These are phyloP conservation scores for Lasioglossum malachurum DNA, from an alignment of 2,888 invertebrate genomes.

Conservation along the genomic window DNA sequence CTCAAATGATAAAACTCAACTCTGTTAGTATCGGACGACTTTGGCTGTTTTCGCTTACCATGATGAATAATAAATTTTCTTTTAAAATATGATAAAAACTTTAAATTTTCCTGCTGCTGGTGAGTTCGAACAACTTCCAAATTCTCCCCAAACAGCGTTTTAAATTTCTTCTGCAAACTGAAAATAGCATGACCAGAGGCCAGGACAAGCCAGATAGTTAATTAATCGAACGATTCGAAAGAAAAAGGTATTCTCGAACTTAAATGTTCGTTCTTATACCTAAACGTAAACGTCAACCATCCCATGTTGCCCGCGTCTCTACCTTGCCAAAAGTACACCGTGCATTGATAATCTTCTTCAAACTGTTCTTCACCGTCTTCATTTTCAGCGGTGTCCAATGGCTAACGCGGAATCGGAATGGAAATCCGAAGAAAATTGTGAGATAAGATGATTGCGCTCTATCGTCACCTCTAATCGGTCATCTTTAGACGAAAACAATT, in stretches of 20 bases:
- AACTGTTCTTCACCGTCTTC: constrained; percentile 86
- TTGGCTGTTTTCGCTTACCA: constrained; percentile 90
- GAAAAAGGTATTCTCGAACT: neutral
- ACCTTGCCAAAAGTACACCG: constrained; percentile 99
- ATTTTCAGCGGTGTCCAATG: constrained; percentile 85
- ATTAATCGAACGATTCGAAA: neutral
- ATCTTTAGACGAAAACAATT: neutral
- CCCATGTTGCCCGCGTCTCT: constrained; percentile 99
- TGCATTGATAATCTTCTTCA: constrained; percentile 94
- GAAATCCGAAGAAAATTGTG: neutral
- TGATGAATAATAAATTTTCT: constrained; percentile 96
- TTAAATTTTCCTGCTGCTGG: constrained; percentile 99
- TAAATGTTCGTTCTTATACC: constrained; percentile 81
- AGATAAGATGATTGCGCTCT: too few relatives aligned
- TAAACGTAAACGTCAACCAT: constrained; percentile 99
- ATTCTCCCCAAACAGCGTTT: constrained; percentile 94
- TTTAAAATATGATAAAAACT: constrained; percentile 99
- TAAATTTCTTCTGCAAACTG: constrained; percentile 95
- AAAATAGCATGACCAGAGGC: constrained; percentile 19
- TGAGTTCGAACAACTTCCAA: constrained; percentile 98
- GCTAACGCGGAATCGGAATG: constrained; percentile 65
- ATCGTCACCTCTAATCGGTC: neutral
- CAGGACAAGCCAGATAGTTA: neutral
- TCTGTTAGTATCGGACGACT: constrained; percentile 74
- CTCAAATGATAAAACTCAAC: constrained; percentile 98